These are phyloP conservation scores for Steinernema feltiae DNA, from an alignment of 1,140 invertebrate species.

Conservation along the genomic window DNA sequence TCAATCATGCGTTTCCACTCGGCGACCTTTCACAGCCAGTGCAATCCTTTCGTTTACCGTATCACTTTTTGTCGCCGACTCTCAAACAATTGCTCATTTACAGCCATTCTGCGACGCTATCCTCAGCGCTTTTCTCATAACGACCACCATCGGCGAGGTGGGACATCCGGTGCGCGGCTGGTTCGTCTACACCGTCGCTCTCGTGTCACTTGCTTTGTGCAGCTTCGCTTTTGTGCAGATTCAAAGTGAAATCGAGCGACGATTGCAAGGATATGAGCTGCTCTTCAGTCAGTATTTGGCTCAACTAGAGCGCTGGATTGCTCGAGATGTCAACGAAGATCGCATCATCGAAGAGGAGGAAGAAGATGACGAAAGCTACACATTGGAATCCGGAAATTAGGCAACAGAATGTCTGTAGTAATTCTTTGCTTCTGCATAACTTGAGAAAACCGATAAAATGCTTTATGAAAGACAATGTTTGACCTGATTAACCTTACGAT, in stretches of 20 bases:
- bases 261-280: neutral
- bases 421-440: neutral
- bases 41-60: neutral
- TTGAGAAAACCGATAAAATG: too few relatives aligned
- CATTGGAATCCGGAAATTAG: neutral
- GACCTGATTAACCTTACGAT: too few relatives aligned
- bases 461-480: too few relatives aligned
- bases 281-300: neutral
- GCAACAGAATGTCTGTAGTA: neutral
- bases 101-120: neutral
- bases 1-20: neutral
- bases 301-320: neutral
- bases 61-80: neutral
- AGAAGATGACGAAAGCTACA: slow-evolving; percentile 1
- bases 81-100: neutral
- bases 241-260: neutral
- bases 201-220: neutral
- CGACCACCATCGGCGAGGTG: slow-evolving; percentile 7
- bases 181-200: slow-evolving; percentile 7
- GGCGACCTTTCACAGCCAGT: slow-evolving; percentile 5
- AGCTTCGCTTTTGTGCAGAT: slow-evolving; percentile 3
- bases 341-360: neutral
- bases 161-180: neutral
- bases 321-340: neutral
- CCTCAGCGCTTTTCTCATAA: slow-evolving; percentile 4